These are phyloP conservation scores for Drosophila lowei DNA, from an alignment of 1,140 invertebrate genomes.

Conservation along the genomic window DNA sequence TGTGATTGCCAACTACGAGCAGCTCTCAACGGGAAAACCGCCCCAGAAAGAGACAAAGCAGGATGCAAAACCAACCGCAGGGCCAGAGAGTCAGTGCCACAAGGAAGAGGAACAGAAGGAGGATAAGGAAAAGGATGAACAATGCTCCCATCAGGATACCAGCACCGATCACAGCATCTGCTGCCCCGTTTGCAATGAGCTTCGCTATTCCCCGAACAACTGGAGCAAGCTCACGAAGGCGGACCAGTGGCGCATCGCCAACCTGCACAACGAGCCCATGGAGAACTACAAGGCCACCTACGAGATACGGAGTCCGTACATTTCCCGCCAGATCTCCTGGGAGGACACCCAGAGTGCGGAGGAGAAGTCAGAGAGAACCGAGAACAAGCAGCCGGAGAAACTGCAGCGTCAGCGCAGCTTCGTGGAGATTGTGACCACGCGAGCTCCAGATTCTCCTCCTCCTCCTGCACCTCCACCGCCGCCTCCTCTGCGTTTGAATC, in stretches of 20 bases:
- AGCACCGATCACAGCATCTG: conserved; percentile 16
- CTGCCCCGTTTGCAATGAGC: conserved; percentile 60
- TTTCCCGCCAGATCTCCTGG: conserved; percentile 76
- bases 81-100: neutral
- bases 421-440: conserved; percentile 60
- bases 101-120: neutral
- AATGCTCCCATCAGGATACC: conserved; percentile 10
- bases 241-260: conserved; percentile 74
- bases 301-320: conserved; percentile 72
- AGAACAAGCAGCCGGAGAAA: conserved; percentile 6
- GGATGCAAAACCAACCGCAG: neutral
- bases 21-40: conserved; percentile 39
- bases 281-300: conserved; percentile 77
- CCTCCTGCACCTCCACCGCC: conserved; percentile 3
- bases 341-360: conserved; percentile 52
- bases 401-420: conserved; percentile 56
- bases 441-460: conserved; percentile 19
- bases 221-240: conserved; percentile 68
- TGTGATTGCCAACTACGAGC: conserved; percentile 76
- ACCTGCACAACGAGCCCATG: conserved; percentile 60
- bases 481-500: neutral
- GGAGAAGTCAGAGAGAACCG: neutral
- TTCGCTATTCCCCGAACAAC: conserved; percentile 57
- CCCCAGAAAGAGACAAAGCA: neutral
- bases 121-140: neutral